These are phyloP conservation scores for Drosophila cardini DNA, from an alignment of 1,140 invertebrate genomes.

Conservation along the genomic window DNA sequence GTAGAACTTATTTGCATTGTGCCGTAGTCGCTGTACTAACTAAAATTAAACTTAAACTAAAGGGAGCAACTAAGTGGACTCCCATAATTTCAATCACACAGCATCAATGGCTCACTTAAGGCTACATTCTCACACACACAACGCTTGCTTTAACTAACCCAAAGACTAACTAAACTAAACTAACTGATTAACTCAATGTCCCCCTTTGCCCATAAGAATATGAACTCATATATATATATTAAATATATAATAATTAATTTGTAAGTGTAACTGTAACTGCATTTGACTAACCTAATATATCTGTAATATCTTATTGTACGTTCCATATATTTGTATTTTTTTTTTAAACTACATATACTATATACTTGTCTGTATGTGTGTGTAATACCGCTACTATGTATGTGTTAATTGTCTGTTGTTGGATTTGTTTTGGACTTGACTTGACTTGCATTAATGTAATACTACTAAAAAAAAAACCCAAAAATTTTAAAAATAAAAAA, in stretches of 20 bases:
- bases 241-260: slow-evolving; percentile 13
- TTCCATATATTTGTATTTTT: slow-evolving; percentile 23
- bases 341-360: slow-evolving; percentile 32
- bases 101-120: slow-evolving; percentile 28
- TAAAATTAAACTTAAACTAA: slow-evolving; percentile 7
- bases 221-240: slow-evolving; percentile 19
- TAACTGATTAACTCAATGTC: neutral
- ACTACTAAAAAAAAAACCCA: slow-evolving; percentile 53
- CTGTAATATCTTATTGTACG: slow-evolving; percentile 60
- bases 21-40: slow-evolving; percentile 21
- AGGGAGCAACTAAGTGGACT: slow-evolving; percentile 1
- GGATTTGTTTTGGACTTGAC: slow-evolving; percentile 72
- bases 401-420: slow-evolving; percentile 81
- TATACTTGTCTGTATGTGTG: slow-evolving; percentile 61
- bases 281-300: slow-evolving; percentile 48
- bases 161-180: slow-evolving; percentile 38
- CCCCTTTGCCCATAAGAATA: neutral
- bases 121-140: slow-evolving; percentile 60
- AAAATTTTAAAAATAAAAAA: slow-evolving; percentile 32
- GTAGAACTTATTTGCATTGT: slow-evolving; percentile 42
- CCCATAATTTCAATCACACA: neutral
- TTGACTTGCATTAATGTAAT: slow-evolving; percentile 69
- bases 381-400: slow-evolving; percentile 74
- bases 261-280: slow-evolving; percentile 28
- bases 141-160: slow-evolving; percentile 62